Percentiles rank a stretch among this genome's conserved stretches.
Evolutionary conservation across 1,140 invertebrate genomes (phyloP).

Genomic region (Magallana gigas): DNA sequence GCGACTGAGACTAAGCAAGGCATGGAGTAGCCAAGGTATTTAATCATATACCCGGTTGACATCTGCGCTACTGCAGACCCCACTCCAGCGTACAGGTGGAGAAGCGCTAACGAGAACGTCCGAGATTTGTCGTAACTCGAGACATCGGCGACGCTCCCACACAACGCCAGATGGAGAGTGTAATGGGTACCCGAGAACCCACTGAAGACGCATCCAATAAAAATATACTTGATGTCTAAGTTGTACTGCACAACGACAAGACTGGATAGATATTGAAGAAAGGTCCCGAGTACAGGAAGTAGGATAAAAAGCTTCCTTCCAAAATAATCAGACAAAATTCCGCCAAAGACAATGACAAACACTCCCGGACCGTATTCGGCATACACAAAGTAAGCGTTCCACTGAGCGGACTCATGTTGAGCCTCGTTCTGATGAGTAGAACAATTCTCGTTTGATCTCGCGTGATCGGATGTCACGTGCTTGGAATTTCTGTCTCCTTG

Average conservation of each 20-base stretch:
- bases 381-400: neutral
- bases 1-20: neutral
- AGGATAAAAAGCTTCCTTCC: conserved; percentile 31
- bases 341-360: neutral
- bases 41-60: conserved; percentile 1
- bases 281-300: neutral
- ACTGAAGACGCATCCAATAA: neutral
- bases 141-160: neutral
- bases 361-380: neutral
- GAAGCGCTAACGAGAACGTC: neutral
- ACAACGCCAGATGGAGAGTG: neutral
- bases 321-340: conserved; percentile 2
- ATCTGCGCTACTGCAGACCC: neutral
- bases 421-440: conserved; percentile 9
- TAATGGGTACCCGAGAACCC: neutral
- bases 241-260: conserved; percentile 25
- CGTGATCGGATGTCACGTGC: neutral
- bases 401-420: conserved; percentile 12
- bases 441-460: neutral
- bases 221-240: neutral
- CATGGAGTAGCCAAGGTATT: neutral
- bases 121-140: conserved; percentile 5
- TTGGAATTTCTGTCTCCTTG: neutral
- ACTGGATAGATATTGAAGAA: neutral
- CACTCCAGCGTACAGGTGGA: neutral